Evolutionary conservation across 2,888 invertebrate species (phyloP), one percentile per base, ranked within the genome.

Genomic region (Spicauda simplicius): DNA sequence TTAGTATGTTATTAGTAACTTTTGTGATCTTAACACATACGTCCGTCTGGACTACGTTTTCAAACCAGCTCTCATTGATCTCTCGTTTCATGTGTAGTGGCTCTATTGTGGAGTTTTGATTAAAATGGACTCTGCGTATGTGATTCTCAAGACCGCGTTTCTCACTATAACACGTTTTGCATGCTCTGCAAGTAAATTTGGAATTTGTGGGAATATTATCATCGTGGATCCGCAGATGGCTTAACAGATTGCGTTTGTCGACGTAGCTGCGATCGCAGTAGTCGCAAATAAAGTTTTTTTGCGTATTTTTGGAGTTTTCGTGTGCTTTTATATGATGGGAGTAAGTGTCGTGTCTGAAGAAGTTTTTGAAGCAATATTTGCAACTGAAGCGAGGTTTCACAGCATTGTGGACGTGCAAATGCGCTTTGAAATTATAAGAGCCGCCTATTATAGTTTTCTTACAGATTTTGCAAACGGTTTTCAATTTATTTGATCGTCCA

Each of bases 51-150:
- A 77, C 73, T 0, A 88, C 83, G 0, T 77, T 70, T 68, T 91
- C 90, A 0, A 89, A 74, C 90, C 90, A 91, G 0, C 85, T 85
- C 1, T 89, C 90, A n/a, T 90, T 89, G 0, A 81, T 30, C 0
- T 75, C 71, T 64, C 85, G 88, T 2, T 76, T 76, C 0, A 80
- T 58, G 33, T 81, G 72, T 0, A 52, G 52, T 0, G 80, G 73
- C 11, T 78, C 72, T 2, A 75, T 70, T 0, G 70, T 50, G 0
- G 61, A 14, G 14, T 82, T 69, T 0, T 83, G 71, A 55, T 88
- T 87, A 16, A 83, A 85, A 69, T 90, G 90, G 1, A 77, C 74
- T 67, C 82, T 83, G n/a, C 85, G 72, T 33, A 88, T 82, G 56
- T 88, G 88, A 54, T 86, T 79, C 64, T 82, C 78, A 0, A 90